Conservation (phyloP, 2,113 vertebrate species). For the Myodes glareolus region DNA sequence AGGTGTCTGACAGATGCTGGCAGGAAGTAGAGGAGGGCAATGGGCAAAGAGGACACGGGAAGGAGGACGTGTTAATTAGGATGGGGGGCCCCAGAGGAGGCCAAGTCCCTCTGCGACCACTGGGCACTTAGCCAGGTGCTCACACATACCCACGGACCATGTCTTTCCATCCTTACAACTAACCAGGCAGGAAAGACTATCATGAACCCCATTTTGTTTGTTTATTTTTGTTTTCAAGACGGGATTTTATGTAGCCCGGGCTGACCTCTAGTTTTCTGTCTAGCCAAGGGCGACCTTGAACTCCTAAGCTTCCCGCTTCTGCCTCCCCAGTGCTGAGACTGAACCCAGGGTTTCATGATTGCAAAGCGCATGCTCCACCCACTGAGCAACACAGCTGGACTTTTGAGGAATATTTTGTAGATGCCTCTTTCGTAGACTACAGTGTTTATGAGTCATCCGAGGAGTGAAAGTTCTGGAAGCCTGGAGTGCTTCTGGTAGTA, state of each 20-base stretch:
- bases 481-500: background rate
- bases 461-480: background rate
- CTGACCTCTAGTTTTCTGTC: background rate
- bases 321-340: background rate
- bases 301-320: background rate
- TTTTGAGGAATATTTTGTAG: too few relatives aligned
- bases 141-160: background rate
- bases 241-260: background rate
- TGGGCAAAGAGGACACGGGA: background rate
- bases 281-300: background rate
- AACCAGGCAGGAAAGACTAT: fast-evolving
- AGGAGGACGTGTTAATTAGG: too few relatives aligned
- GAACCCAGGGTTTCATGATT: background rate
- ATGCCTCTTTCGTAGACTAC: background rate
- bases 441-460: background rate
- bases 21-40: background rate
- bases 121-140: background rate
- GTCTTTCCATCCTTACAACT: background rate
- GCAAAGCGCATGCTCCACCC: background rate
- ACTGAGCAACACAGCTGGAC: background rate
- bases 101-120: background rate
- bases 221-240: background rate
- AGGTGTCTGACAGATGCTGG: background rate
- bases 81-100: background rate
- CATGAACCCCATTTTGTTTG: too few relatives aligned